Conservation (phyloP, 2,888 invertebrate genomes). For the Pardosa pseudoannulata region DNA sequence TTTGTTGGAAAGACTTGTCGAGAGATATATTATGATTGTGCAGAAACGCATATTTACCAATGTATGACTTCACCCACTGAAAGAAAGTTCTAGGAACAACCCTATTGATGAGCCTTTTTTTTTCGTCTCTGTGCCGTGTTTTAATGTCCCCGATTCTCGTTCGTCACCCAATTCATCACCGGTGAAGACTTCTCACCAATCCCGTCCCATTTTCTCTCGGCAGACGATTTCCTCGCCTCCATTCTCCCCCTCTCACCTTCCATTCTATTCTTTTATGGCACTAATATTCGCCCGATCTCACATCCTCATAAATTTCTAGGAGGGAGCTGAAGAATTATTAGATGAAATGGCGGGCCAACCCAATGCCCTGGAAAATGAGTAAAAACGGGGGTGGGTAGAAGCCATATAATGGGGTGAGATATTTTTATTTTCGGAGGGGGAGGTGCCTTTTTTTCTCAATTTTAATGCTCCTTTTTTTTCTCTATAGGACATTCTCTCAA, state of each 20-base stretch:
- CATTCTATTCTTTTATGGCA: slow-evolving; percentile 60
- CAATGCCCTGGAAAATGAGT: slow-evolving; percentile 55
- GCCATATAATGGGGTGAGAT: slow-evolving; percentile 40
- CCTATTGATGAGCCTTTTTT: neutral
- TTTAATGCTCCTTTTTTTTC: neutral
- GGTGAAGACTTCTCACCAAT: slow-evolving; percentile 40
- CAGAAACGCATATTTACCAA: too few relatives aligned
- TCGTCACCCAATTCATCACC: slow-evolving; percentile 45
- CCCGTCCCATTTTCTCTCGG: slow-evolving; percentile 39
- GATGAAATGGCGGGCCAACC: slow-evolving; percentile 42
- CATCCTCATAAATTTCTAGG: slow-evolving; percentile 53
- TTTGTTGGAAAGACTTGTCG: too few relatives aligned
- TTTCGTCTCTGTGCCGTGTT: neutral
- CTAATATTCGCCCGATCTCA: slow-evolving; percentile 56
- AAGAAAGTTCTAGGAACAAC: neutral
- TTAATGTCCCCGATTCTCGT: slow-evolving; percentile 22
- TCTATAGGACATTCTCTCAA: slow-evolving; percentile 26
- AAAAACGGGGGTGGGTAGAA: slow-evolving; percentile 32
- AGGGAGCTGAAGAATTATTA: slow-evolving; percentile 57
- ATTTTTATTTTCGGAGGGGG: slow-evolving; percentile 49
- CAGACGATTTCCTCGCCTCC: slow-evolving; percentile 21
- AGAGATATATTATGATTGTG: too few relatives aligned
- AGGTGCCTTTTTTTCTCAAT: slow-evolving; percentile 12
- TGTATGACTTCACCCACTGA: too few relatives aligned
- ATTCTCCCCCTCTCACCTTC: neutral